Evolutionary conservation across 1,140 invertebrate species (phyloP).

Genomic region (Stegodyphus mimosarum): DNA sequence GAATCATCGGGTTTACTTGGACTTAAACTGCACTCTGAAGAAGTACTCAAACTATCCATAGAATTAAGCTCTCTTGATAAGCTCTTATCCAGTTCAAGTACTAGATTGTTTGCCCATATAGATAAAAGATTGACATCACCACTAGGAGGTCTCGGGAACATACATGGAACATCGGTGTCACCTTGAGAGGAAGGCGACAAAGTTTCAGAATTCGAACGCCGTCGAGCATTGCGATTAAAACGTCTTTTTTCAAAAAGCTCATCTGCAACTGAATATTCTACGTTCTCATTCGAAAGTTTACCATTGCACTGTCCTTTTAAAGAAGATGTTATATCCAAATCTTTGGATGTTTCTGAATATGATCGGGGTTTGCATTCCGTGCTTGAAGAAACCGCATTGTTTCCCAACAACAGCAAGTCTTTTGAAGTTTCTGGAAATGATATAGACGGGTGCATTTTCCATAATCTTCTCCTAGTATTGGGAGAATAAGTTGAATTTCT

Average conservation of each 20-base stretch:
- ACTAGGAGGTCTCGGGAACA: conserved; percentile 38
- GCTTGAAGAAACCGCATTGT: too few species aligned
- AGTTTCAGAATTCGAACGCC: conserved; percentile 52
- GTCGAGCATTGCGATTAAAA: neutral
- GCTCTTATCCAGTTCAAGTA: conserved; percentile 38
- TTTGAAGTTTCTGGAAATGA: conserved; percentile 55
- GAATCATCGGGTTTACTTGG: conserved; percentile 41
- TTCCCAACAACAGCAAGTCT: conserved; percentile 36
- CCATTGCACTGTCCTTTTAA: neutral
- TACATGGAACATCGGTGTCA: conserved; percentile 1
- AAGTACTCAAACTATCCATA: conserved; percentile 9
- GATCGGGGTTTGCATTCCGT: too few species aligned
- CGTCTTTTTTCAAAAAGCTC: neutral
- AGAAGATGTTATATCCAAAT: neutral
- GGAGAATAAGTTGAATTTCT: conserved; percentile 19
- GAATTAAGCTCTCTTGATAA: conserved; percentile 15
- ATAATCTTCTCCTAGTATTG: conserved; percentile 31
- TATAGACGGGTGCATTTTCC: conserved; percentile 48
- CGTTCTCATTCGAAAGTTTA: neutral
- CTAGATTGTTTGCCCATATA: conserved; percentile 57
- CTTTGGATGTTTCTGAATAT: too few species aligned
- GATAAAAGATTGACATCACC: conserved; percentile 49
- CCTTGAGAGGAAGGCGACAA: too few species aligned
- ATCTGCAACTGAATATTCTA: neutral
- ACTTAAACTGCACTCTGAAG: conserved; percentile 48